These are phyloP conservation scores for Adelphocoris suturalis DNA, from an alignment of 2,888 invertebrate species.

Conservation along the genomic window DNA sequence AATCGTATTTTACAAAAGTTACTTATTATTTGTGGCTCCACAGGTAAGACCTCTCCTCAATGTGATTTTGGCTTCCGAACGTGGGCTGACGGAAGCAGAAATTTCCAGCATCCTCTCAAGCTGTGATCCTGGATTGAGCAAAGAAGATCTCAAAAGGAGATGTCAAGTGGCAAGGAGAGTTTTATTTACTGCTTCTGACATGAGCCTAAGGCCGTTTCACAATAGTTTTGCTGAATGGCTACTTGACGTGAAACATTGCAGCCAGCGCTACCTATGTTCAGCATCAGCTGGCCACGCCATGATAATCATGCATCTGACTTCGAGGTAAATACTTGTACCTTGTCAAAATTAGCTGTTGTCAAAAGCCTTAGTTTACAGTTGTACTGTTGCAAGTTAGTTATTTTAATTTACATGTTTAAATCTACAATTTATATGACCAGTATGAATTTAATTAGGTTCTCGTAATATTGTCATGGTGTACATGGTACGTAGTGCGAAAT, in stretches of 20 bases:
- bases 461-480: too few relatives aligned
- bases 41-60: constrained; percentile 88
- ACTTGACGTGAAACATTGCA: constrained; percentile 98
- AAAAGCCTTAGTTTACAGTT: too few relatives aligned
- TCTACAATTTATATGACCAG: too few relatives aligned
- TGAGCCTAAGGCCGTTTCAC: constrained; percentile 89
- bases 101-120: constrained; percentile 90
- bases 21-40: not conserved
- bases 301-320: constrained; percentile 87
- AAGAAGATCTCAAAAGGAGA: constrained; percentile 89
- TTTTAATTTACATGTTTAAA: too few relatives aligned
- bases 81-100: constrained; percentile 90
- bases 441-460: too few relatives aligned
- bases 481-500: too few relatives aligned
- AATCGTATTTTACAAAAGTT: too few relatives aligned
- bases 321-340: constrained; percentile 78
- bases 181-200: constrained; percentile 80
- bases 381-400: too few relatives aligned
- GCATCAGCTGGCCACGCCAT: constrained; percentile 93
- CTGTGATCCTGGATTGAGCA: constrained; percentile 87
- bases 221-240: constrained; percentile 97
- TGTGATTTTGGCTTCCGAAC: constrained; percentile 91
- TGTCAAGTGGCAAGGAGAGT: constrained; percentile 87
- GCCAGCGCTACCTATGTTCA: constrained; percentile 94
- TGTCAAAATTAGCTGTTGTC: not conserved